Base-by-base conservation (phyloP, 2,113 vertebrate species). In the Corynorhinus townsendii region DNA sequence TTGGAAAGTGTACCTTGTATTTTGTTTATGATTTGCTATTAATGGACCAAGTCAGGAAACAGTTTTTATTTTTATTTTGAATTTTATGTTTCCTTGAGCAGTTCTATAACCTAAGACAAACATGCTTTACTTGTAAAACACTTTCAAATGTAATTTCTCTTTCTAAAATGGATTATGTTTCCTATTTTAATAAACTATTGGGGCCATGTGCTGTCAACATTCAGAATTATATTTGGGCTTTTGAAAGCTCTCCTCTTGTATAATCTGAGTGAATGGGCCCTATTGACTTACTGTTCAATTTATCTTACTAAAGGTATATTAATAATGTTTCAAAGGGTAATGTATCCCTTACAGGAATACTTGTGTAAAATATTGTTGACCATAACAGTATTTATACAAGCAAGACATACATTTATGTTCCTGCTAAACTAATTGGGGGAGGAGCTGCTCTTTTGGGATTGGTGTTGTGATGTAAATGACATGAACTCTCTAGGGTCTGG, bases 121-220 rank as follows among this genome's bases (percentile, higher is more conserved):
- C 43, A 49, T 69, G 19, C 62, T 85, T 43, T 88, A 85, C 62
- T 95, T 95, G 33, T 88, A 88, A 95, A 87, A 90, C 94, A 73
- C 35, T 96, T 96, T 92, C 79, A 89, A 89, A 56, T 92, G 83
- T 89, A 86, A 92, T 90, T 96, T 96, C 54, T 83, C 35, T 94
- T 89, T 92, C 47, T 24, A 62, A 94, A 96, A 90, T 91, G 73
- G 79, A 72, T 94, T 94, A 30, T 72, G 40, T 90, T 96, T 90
- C 66, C 38, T 75, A 49, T 94, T 94, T 91, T 93, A 95, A 94
- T 95, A 93, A 97, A 86, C 69, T 83, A 17, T 14, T n/a, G 28
- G 45, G 49, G 14, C 52, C 52, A 40, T 75, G 26, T 86, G 12
- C 35, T 85, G 47, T 77, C 68, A 95, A 64, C 43, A 75, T 83